A percentile compares a stretch with the other conserved stretches of the same genome.
Evolutionary conservation across 2,797 vertebrate genomes (phyloP).

Genomic region (Spinus pinus): DNA sequence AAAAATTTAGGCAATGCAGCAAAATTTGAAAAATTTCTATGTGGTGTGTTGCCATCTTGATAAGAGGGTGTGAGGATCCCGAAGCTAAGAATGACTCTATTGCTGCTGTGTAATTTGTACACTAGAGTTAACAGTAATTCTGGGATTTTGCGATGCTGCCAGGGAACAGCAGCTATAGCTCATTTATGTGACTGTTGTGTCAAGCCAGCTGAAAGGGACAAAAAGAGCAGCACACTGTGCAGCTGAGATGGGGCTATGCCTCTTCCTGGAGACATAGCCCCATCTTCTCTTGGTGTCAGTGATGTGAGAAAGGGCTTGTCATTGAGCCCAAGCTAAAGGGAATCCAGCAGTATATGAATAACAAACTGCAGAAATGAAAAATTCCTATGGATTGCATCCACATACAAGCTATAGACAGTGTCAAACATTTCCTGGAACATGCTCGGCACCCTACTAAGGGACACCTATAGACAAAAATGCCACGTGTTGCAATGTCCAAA

Average conservation of each 20-base stretch:
- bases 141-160: rapidly evolving
- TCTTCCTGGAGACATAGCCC: not conserved
- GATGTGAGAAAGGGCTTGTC: not conserved
- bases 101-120: rapidly evolving
- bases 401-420: not conserved
- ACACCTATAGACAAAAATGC: not conserved
- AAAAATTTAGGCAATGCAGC: not conserved
- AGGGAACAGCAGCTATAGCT: rapidly evolving
- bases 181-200: not conserved
- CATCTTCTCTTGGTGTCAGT: not conserved
- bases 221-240: not conserved
- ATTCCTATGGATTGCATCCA: not conserved
- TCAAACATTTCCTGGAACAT: not conserved
- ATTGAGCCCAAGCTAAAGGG: not conserved
- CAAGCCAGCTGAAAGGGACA: not conserved
- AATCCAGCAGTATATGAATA: not conserved
- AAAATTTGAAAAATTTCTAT: not conserved
- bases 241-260: not conserved
- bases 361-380: not conserved
- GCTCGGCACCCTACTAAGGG: not conserved
- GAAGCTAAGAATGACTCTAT: not conserved
- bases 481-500: not conserved
- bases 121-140: rapidly evolving
- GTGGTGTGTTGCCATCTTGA: not conserved
- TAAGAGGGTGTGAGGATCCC: not conserved